These are phyloP conservation scores for Heteromyza rotundicornis DNA, from an alignment of 2,888 invertebrate genomes.

Conservation along the genomic window DNA sequence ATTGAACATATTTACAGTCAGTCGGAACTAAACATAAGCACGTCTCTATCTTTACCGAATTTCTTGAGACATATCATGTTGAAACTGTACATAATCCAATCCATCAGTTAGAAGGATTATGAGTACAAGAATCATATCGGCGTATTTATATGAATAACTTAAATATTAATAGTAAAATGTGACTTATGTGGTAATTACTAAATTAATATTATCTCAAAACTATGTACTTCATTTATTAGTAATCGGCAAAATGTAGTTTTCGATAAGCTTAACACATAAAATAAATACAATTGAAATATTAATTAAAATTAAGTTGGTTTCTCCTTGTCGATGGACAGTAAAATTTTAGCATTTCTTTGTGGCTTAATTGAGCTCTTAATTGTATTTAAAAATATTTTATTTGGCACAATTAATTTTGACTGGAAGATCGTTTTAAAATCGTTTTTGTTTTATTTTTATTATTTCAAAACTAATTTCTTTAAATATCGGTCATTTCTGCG, in stretches of 20 bases:
- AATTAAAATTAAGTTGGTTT: neutral
- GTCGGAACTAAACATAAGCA: too few relatives aligned
- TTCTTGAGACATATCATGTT: too few relatives aligned
- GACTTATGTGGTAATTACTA: neutral
- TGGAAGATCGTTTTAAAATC: slow-evolving; percentile 33
- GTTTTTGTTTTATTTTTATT: neutral
- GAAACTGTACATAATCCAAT: too few relatives aligned
- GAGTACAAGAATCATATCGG: too few relatives aligned
- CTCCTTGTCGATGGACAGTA: neutral
- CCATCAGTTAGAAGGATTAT: too few relatives aligned
- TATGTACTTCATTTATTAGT: neutral
- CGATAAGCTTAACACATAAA: neutral
- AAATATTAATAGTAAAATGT: neutral
- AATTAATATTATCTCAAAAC: neutral
- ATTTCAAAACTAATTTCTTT: neutral
- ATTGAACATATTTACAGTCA: too few relatives aligned
- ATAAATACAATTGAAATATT: neutral
- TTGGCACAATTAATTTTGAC: slow-evolving; percentile 56
- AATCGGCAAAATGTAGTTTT: neutral
- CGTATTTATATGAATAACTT: too few relatives aligned
- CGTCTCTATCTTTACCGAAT: too few relatives aligned
- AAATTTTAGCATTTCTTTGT: too few relatives aligned
- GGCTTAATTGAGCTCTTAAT: neutral
- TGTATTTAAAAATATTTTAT: slow-evolving; percentile 25
- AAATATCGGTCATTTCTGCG: neutral